phyloP scores from a whole-genome alignment of 2,888 invertebrate genomes.

The Protodeltote pygarga region DNA sequence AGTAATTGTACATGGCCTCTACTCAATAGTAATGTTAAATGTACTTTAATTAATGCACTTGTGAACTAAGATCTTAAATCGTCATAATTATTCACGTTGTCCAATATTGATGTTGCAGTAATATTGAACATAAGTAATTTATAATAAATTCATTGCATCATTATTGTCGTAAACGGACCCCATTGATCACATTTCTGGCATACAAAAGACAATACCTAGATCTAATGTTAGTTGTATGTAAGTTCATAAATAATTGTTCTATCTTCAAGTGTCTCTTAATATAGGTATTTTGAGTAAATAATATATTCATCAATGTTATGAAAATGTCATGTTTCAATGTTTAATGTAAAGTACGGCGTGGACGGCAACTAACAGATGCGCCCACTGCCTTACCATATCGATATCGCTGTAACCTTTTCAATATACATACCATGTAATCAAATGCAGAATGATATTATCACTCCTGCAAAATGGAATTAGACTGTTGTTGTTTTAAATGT shows the following conservation, averaged over 20 bases:
- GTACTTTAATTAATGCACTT: conserved; percentile 70
- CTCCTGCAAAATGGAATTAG: conserved; percentile 60
- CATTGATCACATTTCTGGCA: conserved; percentile 83
- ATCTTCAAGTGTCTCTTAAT: conserved; percentile 85
- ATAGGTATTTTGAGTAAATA: conserved; percentile 81
- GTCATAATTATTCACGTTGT: conserved; percentile 61
- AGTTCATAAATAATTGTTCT: conserved; percentile 85
- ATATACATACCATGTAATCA: conserved; percentile 53
- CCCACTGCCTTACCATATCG: conserved; percentile 29
- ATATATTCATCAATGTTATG: conserved; percentile 75
- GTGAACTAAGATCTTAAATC: conserved; percentile 65
- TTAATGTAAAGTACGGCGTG: conserved; percentile 57
- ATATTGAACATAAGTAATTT: conserved; percentile 65
- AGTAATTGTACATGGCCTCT: conserved; percentile 71
- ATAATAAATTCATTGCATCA: conserved; percentile 59
- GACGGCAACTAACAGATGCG: conserved; percentile 23
- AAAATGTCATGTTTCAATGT: conserved; percentile 70
- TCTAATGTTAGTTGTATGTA: conserved; percentile 86
- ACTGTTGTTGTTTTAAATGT: conserved; percentile 71
- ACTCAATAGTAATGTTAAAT: conserved; percentile 65
- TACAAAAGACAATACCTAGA: conserved; percentile 88
- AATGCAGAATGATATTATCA: conserved; percentile 55
- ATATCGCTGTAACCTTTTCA: conserved; percentile 47
- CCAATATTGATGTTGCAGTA: conserved; percentile 74
- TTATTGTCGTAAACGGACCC: conserved; percentile 69